Evolutionary conservation across 2,888 invertebrate genomes (phyloP).

Genomic region (Folsomia candida): DNA sequence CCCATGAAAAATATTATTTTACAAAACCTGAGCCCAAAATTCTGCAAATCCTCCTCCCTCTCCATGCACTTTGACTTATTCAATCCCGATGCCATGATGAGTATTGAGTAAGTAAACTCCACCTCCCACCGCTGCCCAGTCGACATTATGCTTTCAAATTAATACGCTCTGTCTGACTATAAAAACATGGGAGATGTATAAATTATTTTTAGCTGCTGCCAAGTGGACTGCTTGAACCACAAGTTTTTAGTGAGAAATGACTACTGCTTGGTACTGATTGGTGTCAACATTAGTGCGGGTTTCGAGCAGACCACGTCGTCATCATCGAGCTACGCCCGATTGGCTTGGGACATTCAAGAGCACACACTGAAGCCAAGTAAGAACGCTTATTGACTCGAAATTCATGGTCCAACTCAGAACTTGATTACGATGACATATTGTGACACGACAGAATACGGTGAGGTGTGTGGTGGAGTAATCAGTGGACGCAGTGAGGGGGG

Average conservation of each 20-base stretch:
- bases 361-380: background rate
- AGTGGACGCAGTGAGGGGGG: background rate
- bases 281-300: background rate
- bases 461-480: background rate
- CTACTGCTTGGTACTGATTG: background rate
- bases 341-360: background rate
- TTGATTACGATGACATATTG: too few species aligned
- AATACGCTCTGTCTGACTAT: too few species aligned
- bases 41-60: background rate
- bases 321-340: background rate
- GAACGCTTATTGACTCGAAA: background rate
- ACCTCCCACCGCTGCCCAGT: too few species aligned
- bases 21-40: background rate
- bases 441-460: too few species aligned
- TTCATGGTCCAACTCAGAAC: too few species aligned
- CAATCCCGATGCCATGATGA: background rate
- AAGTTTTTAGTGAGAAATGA: background rate
- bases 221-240: background rate
- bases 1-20: background rate
- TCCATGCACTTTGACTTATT: background rate
- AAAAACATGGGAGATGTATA: too few species aligned
- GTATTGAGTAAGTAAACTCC: background rate
- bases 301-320: background rate
- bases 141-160: too few species aligned
- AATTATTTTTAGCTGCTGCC: background rate